phyloP scores from a whole-genome alignment of 2,113 vertebrate species.

The Zingel zingel region DNA sequence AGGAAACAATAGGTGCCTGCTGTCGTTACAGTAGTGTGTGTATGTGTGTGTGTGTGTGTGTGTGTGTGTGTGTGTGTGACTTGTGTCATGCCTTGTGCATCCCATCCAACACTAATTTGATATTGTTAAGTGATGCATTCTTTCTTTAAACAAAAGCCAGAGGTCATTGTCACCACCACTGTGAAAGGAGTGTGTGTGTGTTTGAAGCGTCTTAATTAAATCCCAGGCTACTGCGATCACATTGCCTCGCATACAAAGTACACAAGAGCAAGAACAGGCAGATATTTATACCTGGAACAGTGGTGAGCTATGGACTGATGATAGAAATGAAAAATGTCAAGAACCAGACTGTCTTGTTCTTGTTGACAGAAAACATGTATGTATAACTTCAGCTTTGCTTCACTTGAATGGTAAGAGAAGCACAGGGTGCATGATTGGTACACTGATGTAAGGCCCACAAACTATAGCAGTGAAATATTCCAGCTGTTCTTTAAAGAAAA shows the following conservation, averaged over 20 bases:
- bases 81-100: slow-evolving; percentile 29
- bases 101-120: slow-evolving; percentile 64
- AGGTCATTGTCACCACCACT: slow-evolving; percentile 42
- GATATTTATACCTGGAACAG: slow-evolving; percentile 37
- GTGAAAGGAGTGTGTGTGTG: slow-evolving; percentile 33
- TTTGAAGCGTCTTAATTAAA: slow-evolving; percentile 14
- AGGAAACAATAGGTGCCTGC: slow-evolving; percentile 8
- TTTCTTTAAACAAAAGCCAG: slow-evolving; percentile 70
- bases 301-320: not conserved
- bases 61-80: slow-evolving; percentile 16
- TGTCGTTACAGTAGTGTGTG: not conserved
- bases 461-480: not conserved
- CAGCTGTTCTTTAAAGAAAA: slow-evolving; percentile 7
- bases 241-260: not conserved
- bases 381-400: not conserved
- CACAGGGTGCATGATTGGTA: not conserved
- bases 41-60: slow-evolving; percentile 30
- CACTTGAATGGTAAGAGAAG: not conserved
- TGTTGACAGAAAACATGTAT: slow-evolving; percentile 21
- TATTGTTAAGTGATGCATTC: slow-evolving; percentile 77
- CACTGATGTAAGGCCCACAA: not conserved
- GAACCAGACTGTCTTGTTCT: slow-evolving; percentile 13
- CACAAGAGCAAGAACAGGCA: slow-evolving; percentile 16
- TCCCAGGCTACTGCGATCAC: slow-evolving; percentile 7
- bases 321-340: slow-evolving; percentile 14